phyloP scores from a whole-genome alignment of 2,888 invertebrate genomes.

The Ophion ellenae region DNA sequence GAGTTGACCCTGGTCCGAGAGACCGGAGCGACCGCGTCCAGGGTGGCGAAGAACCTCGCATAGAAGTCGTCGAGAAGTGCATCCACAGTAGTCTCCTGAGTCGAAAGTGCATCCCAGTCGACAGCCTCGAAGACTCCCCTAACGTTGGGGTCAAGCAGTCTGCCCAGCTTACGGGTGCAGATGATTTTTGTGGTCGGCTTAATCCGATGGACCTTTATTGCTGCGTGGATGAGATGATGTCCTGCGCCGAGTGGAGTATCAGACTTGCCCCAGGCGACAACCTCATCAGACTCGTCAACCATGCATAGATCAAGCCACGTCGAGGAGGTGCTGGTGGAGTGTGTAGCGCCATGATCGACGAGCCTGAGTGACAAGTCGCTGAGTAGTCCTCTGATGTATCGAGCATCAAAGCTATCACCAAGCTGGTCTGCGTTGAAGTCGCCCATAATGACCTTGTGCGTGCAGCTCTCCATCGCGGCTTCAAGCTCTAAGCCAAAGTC shows the following conservation, averaged over 20 bases:
- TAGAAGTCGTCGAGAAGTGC: neutral
- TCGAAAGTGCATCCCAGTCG: neutral
- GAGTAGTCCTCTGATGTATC: neutral
- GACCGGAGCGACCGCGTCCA: neutral
- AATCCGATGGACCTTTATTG: neutral
- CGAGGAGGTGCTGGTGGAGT: neutral
- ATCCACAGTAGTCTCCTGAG: neutral
- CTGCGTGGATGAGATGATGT: neutral
- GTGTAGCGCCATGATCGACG: neutral
- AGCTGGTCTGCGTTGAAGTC: no score
- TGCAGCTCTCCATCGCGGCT: neutral
- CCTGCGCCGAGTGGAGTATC: neutral
- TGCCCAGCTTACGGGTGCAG: neutral
- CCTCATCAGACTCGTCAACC: slow-evolving; percentile 2
- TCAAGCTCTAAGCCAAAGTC: neutral
- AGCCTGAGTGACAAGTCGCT: neutral
- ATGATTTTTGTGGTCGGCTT: neutral
- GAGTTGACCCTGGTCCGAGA: neutral
- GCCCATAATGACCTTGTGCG: no score
- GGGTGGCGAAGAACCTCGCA: neutral
- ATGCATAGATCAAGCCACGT: neutral
- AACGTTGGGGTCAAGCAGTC: neutral
- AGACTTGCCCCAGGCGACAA: neutral
- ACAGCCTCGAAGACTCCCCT: neutral
- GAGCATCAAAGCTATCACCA: neutral